Evolutionary conservation across 2,888 invertebrate genomes (phyloP).

Genomic region (Drosophila phalerata): DNA sequence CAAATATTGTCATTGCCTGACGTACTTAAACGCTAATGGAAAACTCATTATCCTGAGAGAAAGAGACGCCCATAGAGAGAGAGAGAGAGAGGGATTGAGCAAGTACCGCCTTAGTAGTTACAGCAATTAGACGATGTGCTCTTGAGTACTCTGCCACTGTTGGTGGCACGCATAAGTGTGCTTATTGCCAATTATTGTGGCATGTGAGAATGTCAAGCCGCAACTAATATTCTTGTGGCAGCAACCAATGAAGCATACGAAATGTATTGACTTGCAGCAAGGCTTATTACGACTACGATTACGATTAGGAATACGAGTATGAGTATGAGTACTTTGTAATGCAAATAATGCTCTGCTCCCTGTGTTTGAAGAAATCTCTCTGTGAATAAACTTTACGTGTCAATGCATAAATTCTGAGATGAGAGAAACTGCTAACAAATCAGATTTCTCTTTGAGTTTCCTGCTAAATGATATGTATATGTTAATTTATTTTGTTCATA

Average conservation of each 20-base stretch:
- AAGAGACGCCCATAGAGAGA: not conserved
- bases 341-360: conserved; percentile 2
- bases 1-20: conserved; percentile 58
- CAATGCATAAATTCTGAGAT: conserved; percentile 15
- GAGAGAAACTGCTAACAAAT: not conserved
- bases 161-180: conserved; percentile 6
- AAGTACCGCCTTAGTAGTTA: conserved; percentile 3
- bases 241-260: conserved; percentile 1
- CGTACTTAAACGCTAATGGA: conserved; percentile 73
- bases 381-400: not conserved
- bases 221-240: conserved; percentile 19
- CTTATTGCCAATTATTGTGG: conserved; percentile 43
- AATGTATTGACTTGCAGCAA: not conserved
- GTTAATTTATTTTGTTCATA: conserved; percentile 17
- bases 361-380: not conserved
- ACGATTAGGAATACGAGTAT: not conserved
- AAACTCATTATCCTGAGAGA: conserved; percentile 62
- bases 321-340: not conserved
- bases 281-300: not conserved
- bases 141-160: conserved; percentile 1
- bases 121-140: conserved; percentile 53
- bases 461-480: not conserved
- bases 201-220: conserved; percentile 7
- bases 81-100: not conserved
- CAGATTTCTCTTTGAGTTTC: not conserved